phyloP scores from a whole-genome alignment of 1,140 invertebrate species.

The Batillaria attramentaria region DNA sequence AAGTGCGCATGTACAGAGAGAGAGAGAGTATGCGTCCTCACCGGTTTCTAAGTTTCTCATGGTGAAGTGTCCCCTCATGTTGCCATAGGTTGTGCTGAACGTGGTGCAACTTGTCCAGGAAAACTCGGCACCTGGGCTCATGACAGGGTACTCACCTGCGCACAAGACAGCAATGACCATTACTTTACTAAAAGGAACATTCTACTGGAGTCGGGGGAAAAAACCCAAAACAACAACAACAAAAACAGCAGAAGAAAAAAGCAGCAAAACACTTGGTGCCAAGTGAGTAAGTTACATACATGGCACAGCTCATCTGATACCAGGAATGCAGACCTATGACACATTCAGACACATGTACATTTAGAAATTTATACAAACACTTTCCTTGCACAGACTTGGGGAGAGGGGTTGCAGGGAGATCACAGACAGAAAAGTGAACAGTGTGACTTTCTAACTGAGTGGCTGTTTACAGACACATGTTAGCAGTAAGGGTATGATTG shows the following conservation, averaged over 20 bases:
- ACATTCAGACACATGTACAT: no score
- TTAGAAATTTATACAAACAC: no score
- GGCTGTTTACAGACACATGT: no score
- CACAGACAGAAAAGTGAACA: no score
- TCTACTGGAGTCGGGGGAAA: neutral
- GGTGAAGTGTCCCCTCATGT: constrained; percentile 60
- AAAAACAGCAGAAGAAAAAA: neutral
- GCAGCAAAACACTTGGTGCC: neutral
- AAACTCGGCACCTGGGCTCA: constrained; percentile 58
- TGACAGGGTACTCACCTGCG: constrained; percentile 60
- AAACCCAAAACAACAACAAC: neutral
- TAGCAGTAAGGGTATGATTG: no score
- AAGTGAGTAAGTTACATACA: neutral
- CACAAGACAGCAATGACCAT: neutral
- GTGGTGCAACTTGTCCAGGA: constrained; percentile 61
- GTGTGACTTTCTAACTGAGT: no score
- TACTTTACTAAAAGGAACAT: neutral
- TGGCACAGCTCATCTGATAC: neutral
- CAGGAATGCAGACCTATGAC: no score
- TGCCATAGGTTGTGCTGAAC: constrained; percentile 61
- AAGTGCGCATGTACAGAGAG: neutral
- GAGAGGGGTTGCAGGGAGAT: no score
- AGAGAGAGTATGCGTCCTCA: no score
- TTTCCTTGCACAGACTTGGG: no score
- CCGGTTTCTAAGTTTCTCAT: constrained; percentile 59